Base-by-base conservation (phyloP, 2,113 vertebrate genomes). In the Syngnathus scovelli region DNA sequence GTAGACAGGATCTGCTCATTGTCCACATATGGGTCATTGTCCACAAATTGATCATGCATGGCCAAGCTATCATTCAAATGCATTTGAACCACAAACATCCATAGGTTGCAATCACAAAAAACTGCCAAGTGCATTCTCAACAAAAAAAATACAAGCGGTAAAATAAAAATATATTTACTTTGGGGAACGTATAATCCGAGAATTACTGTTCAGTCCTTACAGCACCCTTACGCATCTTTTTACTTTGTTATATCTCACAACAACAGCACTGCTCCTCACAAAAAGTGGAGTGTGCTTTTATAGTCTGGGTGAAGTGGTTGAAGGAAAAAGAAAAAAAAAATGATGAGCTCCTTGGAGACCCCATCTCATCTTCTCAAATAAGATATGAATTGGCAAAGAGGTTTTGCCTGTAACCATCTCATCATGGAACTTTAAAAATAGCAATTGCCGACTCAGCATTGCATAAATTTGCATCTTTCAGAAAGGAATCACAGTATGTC, bases 1-100 rank as follows among this genome's bases (percentile, higher is more conserved):
- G 54, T 69, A 74, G 76, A 83, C 76, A 59, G 68, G 33, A 71
- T 60, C 59, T 70, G 80, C 74, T 75, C 71, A 81, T 70, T 66
- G 52, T 68, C 41, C 73, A 76, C 71, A 82, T 83, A 72, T 83
- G 74, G 80, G 82, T 82, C 82, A 83, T 82, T 85, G 81, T 84
- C 75, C 70, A 64, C 58, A 75, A 68, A 49, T 72, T 66, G 63
- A 75, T 78, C 64, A 2, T 66, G 83, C 78, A 64, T 69, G 80
- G 51, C 23, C 61, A 68, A 27, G 76, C 77, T 76, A 78, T 76
- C 72, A 80, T 70, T 78, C 62, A 70, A 33, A 49, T 43, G 33
- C 10, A 7, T 62, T 48, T 3, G 5, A 44, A 36, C 21, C 43
- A 33, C 67, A 68, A 64, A 69, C 55, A 66, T 66, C 65, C 56